Conservation (phyloP, 1,140 invertebrate species). For the Physella acuta region DNA sequence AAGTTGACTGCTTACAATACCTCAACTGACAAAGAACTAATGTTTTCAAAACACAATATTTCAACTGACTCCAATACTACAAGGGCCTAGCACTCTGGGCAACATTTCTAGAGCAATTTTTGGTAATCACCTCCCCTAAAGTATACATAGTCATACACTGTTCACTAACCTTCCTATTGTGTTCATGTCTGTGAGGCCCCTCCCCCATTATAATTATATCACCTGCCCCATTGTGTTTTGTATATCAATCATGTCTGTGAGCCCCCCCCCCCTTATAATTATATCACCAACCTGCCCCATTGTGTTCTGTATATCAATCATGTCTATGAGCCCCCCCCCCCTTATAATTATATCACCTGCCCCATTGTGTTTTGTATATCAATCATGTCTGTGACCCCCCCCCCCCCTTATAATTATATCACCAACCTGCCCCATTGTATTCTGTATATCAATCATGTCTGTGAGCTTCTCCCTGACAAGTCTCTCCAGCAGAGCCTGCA, state of each 20-base stretch:
- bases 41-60: too few relatives aligned
- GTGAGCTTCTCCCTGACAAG: constrained; percentile 35
- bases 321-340: not conserved
- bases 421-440: constrained; percentile 40
- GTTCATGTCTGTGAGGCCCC: not conserved
- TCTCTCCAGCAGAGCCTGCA: constrained; percentile 43
- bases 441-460: constrained; percentile 40
- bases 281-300: constrained; percentile 1
- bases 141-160: not conserved
- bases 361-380: not conserved
- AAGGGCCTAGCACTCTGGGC: not conserved
- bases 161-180: not conserved
- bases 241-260: not conserved
- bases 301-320: constrained; percentile 32
- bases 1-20: too few relatives aligned
- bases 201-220: not conserved
- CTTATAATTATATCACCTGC: not conserved
- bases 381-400: not conserved
- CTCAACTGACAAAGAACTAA: too few relatives aligned
- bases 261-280: not conserved
- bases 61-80: too few relatives aligned
- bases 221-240: not conserved
- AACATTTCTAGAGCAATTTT: not conserved
- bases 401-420: constrained; percentile 1
- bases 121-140: not conserved